Conservation (phyloP, 2,113 vertebrate species). For the Apteryx owenii region DNA sequence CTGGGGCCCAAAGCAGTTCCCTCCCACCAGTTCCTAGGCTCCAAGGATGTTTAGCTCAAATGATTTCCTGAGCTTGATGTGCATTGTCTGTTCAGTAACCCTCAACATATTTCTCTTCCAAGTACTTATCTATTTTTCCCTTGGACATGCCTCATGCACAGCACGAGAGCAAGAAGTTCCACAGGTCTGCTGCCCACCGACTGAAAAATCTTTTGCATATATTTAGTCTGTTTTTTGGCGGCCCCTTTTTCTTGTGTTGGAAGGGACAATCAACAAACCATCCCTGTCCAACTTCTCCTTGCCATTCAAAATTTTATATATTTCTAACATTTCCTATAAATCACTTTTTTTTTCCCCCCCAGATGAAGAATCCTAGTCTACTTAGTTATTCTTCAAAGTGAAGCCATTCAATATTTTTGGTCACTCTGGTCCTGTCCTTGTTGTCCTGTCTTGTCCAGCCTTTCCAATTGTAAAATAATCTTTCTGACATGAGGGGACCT, state of each 20-base stretch:
- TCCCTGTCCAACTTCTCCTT: background rate
- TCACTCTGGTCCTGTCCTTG: background rate
- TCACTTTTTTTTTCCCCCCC: background rate
- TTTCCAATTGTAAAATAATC: background rate
- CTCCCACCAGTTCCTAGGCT: background rate
- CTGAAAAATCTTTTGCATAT: background rate
- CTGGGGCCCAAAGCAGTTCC: background rate
- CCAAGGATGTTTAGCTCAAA: background rate
- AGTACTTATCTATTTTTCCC: background rate
- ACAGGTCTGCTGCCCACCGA: background rate
- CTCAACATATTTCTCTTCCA: background rate
- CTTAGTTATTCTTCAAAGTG: background rate
- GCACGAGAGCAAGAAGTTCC: background rate
- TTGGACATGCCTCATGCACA: background rate
- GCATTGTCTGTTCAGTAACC: background rate
- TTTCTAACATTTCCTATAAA: background rate
- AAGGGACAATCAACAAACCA: background rate
- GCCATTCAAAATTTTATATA: background rate
- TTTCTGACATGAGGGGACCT: background rate
- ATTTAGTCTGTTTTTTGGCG: background rate
- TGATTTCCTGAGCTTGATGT: background rate
- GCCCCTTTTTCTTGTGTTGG: background rate
- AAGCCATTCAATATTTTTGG: background rate
- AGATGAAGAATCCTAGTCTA: background rate
- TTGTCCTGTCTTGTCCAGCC: background rate